phyloP scores from a whole-genome alignment of 2,888 invertebrate species.

The Diaphora mendica region DNA sequence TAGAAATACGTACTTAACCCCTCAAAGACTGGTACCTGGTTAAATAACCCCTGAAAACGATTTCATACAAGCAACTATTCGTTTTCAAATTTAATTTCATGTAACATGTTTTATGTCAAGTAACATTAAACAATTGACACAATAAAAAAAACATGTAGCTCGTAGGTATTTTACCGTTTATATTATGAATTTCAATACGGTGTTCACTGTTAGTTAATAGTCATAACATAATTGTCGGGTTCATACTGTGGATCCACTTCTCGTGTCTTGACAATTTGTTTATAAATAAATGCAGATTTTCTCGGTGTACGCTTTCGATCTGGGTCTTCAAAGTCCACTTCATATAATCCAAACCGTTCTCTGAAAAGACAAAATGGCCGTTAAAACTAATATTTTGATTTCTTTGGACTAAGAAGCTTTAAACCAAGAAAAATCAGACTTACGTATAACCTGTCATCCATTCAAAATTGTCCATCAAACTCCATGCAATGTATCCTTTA shows the following conservation, averaged over 20 bases:
- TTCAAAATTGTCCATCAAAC: conserved; percentile 89
- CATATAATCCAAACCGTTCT: conserved; percentile 54
- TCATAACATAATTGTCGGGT: conserved; percentile 47
- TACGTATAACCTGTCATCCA: conserved; percentile 87
- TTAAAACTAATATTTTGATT: neutral
- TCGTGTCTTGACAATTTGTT: conserved; percentile 50
- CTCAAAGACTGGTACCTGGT: neutral
- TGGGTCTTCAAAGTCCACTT: conserved; percentile 50
- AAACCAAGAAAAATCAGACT: conserved; percentile 51
- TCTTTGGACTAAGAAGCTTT: neutral
- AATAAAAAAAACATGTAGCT: neutral
- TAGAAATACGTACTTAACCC: too few relatives aligned
- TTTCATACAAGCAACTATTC: too few relatives aligned
- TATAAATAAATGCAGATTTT: conserved; percentile 55
- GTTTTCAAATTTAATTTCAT: too few relatives aligned
- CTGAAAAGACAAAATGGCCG: conserved; percentile 31
- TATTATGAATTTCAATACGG: neutral
- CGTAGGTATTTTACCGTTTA: neutral
- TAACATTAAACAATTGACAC: neutral
- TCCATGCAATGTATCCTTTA: conserved; percentile 87
- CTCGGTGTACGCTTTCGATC: conserved; percentile 49
- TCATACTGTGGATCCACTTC: conserved; percentile 46
- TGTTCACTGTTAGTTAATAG: conserved; percentile 31
- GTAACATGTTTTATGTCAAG: too few relatives aligned
- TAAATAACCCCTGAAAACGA: neutral